These are phyloP conservation scores for Choloepus hoffmanni DNA, from an alignment of 2,113 vertebrate genomes.

Conservation along the genomic window DNA sequence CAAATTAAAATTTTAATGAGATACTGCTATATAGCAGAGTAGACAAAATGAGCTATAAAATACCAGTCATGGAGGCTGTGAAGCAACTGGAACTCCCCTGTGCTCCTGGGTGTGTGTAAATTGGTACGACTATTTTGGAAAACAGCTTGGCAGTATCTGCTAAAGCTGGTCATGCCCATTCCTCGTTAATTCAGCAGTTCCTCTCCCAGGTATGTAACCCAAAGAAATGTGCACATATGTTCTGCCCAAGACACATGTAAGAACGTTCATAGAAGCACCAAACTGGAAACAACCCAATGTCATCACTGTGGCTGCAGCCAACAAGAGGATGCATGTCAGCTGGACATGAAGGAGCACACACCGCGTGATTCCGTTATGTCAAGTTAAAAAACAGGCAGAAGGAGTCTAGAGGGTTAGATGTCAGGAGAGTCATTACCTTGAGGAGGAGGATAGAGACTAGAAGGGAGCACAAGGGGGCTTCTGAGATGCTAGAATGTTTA, in stretches of 20 bases:
- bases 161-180: background rate
- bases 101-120: rapidly evolving
- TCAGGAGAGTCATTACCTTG: background rate
- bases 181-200: background rate
- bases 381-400: background rate
- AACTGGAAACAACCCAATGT: background rate
- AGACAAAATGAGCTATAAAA: background rate
- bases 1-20: background rate
- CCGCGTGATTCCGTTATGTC: background rate
- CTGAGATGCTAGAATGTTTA: background rate
- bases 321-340: too few relatives aligned
- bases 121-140: background rate
- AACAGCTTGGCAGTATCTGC: background rate
- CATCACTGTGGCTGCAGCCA: background rate
- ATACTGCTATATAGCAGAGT: background rate
- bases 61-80: background rate
- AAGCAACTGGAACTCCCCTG: background rate
- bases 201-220: background rate
- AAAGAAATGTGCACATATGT: rapidly evolving
- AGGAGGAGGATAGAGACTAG: rapidly evolving
- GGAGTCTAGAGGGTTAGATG: rapidly evolving
- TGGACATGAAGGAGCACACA: background rate
- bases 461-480: background rate
- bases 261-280: background rate
- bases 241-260: rapidly evolving